Evolutionary conservation across 2,113 vertebrate species (phyloP), one percentile per base, ranked within the genome.

Genomic region (Sinosuthora webbiana): DNA sequence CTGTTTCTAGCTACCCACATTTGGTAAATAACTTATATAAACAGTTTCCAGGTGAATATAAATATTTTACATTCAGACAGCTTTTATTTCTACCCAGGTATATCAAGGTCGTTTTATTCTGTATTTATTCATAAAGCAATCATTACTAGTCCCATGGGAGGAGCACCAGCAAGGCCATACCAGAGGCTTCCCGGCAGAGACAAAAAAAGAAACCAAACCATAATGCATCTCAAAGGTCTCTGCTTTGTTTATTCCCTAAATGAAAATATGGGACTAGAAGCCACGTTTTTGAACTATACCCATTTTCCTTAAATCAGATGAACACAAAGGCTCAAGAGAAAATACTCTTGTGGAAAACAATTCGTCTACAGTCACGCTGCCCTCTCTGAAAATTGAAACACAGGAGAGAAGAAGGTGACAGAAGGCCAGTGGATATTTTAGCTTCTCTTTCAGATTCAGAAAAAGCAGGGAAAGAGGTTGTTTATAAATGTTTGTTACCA

Each of bases 81-180:
- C 15, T 79, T 89, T 71, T 79, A 42, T 71, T 91, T 56, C 84
- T 60, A 31, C 8, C 12, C 31, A 68, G 19, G 62, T 82, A n/a
- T 37, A 79, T 53, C 62, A 87, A 90, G 41, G 85, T 63, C 3
- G 6, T 63, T 90, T 83, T 39, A 67, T 52, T 59, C 71, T 56
- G 21, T 44, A 47, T 86, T 95, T 94, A 74, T 49, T 77, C 71
- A 85, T 57, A 65, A 86, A 83, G 37, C 55, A 63, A n/a, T 47
- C 0, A 13, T 59, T 71, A 59, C 18, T 60, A 60, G 39, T 76
- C 78, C 81, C 31, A 28, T 0, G 3, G 69, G 50, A 92, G 13
- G 31, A 65, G 4, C 45, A 69, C 17, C 1, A 0, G 24, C 77
- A 60, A 64, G 56, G 78, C 85, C 85, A 79, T 23, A 39, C 35